These are phyloP conservation scores for Rhinoraja longicauda DNA, from an alignment of 2,797 vertebrate species.

Conservation along the genomic window DNA sequence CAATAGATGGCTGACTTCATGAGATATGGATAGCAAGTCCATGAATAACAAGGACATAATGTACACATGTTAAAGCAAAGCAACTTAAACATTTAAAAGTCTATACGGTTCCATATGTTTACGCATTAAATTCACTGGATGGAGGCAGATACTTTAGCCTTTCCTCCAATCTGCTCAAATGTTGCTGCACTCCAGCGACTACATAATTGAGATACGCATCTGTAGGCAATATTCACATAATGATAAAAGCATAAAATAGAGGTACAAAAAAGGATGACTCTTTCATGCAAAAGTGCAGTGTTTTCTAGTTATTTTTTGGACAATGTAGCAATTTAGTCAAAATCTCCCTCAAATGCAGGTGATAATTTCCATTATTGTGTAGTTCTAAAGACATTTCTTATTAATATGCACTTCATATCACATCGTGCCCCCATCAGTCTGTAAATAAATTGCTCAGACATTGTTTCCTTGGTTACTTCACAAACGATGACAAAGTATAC, in stretches of 20 bases:
- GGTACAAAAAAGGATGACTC: neutral
- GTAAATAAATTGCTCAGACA: neutral
- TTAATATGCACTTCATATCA: neutral
- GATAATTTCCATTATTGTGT: neutral
- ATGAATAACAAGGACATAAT: too few relatives aligned
- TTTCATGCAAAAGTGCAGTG: neutral
- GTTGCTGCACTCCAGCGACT: neutral
- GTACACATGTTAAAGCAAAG: neutral
- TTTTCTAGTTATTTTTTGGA: neutral
- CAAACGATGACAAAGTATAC: neutral
- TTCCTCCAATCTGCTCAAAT: neutral
- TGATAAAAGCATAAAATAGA: neutral
- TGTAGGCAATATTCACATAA: neutral
- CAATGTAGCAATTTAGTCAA: neutral
- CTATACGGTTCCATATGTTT: neutral
- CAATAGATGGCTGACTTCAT: too few relatives aligned
- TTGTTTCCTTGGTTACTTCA: constrained; percentile 8
- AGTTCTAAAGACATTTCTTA: neutral
- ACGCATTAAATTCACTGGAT: neutral
- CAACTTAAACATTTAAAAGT: neutral
- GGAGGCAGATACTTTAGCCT: neutral
- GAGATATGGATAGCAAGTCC: too few relatives aligned
- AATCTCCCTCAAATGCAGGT: neutral
- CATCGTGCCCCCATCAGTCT: neutral
- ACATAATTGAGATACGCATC: neutral